Evolutionary conservation across 2,888 invertebrate genomes (phyloP).

Genomic region (Colletes collaris): DNA sequence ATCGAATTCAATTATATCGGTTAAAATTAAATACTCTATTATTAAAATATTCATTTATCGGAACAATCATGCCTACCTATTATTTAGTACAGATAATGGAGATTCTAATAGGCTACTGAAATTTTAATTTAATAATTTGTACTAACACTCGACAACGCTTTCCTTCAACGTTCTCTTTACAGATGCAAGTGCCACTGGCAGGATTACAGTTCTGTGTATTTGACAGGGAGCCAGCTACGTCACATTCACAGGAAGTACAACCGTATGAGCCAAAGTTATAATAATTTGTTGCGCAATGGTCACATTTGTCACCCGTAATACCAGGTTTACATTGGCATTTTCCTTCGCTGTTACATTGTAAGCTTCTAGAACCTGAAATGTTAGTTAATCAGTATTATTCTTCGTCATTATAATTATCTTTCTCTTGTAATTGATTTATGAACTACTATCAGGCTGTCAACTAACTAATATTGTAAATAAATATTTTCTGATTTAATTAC

Average conservation of each 20-base stretch:
- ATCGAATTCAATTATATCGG: too few relatives aligned
- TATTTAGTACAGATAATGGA: neutral
- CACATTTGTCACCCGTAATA: constrained; percentile 97
- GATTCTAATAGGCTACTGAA: neutral
- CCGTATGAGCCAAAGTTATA: constrained; percentile 95
- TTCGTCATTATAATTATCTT: neutral
- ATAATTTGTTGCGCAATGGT: constrained; percentile 92
- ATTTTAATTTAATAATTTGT: neutral
- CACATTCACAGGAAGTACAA: constrained; percentile 96
- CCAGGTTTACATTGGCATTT: constrained; percentile 98
- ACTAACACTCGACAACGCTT: constrained; percentile 93
- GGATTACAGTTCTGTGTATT: constrained; percentile 94
- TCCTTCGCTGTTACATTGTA: constrained; percentile 96
- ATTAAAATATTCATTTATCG: too few relatives aligned
- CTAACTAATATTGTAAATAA: too few relatives aligned
- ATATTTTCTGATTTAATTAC: neutral
- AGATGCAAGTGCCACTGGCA: constrained; percentile 90
- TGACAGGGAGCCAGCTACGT: constrained; percentile 90
- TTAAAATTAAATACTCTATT: too few relatives aligned
- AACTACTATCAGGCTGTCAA: too few relatives aligned
- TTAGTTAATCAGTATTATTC: neutral
- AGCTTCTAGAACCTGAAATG: constrained; percentile 90
- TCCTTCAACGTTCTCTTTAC: constrained; percentile 98
- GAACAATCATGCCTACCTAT: too few relatives aligned
- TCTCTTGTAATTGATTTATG: neutral